phyloP scores from a whole-genome alignment of 2,797 vertebrate genomes.

The Protosalanx chinensis region DNA sequence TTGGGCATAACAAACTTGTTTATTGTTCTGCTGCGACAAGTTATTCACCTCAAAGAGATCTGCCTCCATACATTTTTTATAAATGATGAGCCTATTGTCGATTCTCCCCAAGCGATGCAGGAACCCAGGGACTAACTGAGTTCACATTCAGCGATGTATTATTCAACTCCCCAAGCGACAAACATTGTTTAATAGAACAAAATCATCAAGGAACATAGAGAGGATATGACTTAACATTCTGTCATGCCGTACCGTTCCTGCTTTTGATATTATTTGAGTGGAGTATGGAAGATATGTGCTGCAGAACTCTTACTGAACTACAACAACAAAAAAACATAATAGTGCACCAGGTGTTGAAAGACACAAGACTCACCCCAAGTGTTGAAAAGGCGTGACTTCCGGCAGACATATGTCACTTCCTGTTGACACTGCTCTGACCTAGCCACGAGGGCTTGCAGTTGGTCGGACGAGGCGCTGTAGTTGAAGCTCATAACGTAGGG shows the following conservation, averaged over 20 bases:
- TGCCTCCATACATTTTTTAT: constrained; percentile 42
- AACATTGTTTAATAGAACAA: constrained; percentile 34
- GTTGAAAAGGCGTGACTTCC: constrained; percentile 88
- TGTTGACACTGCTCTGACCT: constrained; percentile 90
- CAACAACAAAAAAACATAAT: not conserved
- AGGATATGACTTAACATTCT: constrained; percentile 3
- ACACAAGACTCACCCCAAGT: constrained; percentile 77
- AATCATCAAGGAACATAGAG: constrained; percentile 7
- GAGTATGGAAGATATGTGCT: constrained; percentile 1
- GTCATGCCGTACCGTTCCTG: not conserved
- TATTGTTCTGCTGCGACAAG: constrained; percentile 45
- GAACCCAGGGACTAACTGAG: constrained; percentile 1
- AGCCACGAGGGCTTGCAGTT: constrained; percentile 81
- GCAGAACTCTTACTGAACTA: constrained; percentile 1
- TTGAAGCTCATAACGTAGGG: constrained; percentile 79
- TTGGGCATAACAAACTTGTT: constrained; percentile 43
- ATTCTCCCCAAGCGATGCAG: constrained; percentile 12
- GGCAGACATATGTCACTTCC: constrained; percentile 87
- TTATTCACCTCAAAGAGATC: constrained; percentile 39
- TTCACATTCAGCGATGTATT: constrained; percentile 9
- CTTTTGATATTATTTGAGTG: not conserved
- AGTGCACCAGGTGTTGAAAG: not conserved
- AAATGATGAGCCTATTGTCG: constrained; percentile 37
- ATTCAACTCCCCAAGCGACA: constrained; percentile 18
- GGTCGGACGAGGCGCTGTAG: constrained; percentile 79